Evolutionary conservation across 2,797 vertebrate species (phyloP).

Genomic region (Bufotes viridis): DNA sequence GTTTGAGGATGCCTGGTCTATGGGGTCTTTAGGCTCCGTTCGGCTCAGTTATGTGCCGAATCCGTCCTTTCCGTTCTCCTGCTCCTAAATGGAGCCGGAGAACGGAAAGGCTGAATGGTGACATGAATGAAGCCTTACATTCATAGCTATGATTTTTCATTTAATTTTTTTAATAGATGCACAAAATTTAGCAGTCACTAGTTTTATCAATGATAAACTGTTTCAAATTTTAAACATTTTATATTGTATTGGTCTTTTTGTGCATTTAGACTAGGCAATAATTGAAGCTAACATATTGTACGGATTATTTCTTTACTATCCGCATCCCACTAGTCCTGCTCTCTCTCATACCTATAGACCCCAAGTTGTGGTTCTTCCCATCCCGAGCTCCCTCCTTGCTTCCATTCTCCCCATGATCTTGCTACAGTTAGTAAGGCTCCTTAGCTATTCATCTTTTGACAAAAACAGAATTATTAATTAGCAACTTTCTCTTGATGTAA

Average conservation of each 20-base stretch:
- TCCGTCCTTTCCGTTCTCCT: too few species aligned
- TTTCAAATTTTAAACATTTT: not conserved
- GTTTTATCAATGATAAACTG: not conserved
- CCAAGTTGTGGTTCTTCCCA: not conserved
- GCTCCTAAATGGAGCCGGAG: too few species aligned
- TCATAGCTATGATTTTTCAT: not conserved
- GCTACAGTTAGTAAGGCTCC: not conserved
- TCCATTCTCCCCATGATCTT: not conserved
- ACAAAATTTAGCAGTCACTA: too few species aligned
- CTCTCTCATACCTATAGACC: not conserved
- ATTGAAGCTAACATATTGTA: not conserved
- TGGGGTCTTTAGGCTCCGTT: too few species aligned
- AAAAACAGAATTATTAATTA: constrained; percentile 1
- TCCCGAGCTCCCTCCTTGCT: too few species aligned
- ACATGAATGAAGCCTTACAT: too few species aligned
- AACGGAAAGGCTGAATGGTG: too few species aligned
- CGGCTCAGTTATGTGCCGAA: too few species aligned
- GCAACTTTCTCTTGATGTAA: not conserved
- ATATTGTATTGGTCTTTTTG: not conserved
- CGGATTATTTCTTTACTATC: not conserved
- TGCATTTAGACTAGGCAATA: not conserved
- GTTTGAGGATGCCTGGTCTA: too few species aligned
- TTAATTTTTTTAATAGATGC: too few species aligned
- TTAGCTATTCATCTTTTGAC: not conserved
- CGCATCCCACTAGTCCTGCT: not conserved